phyloP scores from a whole-genome alignment of 2,113 vertebrate species.

The Microcebus lehilahytsara region DNA sequence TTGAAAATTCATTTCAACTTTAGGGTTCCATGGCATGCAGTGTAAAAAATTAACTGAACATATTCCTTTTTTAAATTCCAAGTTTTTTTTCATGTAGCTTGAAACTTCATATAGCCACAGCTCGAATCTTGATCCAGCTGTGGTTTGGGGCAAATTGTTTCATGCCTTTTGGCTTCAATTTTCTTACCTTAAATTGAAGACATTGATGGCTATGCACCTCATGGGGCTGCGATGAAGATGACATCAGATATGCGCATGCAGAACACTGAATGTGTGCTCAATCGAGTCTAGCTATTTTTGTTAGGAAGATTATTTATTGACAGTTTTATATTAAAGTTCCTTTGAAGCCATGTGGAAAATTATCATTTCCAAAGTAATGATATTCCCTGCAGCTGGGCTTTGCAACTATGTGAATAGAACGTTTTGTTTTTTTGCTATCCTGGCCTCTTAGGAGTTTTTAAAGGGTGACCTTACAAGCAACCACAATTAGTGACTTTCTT shows the following conservation, averaged over 20 bases:
- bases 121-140: background rate
- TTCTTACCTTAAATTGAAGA: constrained; percentile 19
- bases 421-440: constrained; percentile 24
- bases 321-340: constrained; percentile 7
- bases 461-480: background rate
- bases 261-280: background rate
- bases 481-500: constrained; percentile 4
- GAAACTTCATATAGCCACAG: background rate
- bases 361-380: background rate
- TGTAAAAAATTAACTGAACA: background rate
- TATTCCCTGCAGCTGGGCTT: constrained; percentile 10
- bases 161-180: background rate
- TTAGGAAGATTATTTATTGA: constrained; percentile 25
- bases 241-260: background rate
- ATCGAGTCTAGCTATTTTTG: background rate
- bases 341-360: constrained; percentile 5
- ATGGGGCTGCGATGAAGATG: background rate
- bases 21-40: background rate
- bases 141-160: background rate
- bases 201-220: background rate
- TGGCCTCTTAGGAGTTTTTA: background rate
- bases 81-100: background rate
- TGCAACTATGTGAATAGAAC: constrained; percentile 19
- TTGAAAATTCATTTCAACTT: background rate
- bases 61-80: background rate